Evolutionary conservation across 2,797 vertebrate species (phyloP).

Genomic region (Gallinago nigripennis): DNA sequence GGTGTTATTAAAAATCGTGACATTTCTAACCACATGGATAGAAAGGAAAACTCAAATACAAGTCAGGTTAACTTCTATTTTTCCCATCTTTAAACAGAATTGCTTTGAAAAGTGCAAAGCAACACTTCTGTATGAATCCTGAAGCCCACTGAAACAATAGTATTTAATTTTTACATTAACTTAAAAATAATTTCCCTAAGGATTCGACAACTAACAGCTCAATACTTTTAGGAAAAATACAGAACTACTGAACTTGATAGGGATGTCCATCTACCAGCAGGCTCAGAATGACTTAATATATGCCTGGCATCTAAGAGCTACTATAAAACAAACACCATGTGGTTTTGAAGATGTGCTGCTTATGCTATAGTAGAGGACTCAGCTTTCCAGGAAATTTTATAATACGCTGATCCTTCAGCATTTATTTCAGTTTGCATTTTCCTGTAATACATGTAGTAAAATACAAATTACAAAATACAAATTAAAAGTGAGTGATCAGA

Average conservation of each 20-base stretch:
- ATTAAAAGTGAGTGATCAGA: not conserved
- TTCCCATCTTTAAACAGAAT: not conserved
- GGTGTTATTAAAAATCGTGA: not conserved
- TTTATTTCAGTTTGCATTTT: not conserved
- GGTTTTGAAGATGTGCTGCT: not conserved
- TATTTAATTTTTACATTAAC: not conserved
- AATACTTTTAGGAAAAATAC: not conserved
- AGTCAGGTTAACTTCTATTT: not conserved
- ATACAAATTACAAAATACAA: not conserved
- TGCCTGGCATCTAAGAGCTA: not conserved
- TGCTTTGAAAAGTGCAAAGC: not conserved
- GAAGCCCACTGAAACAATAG: not conserved
- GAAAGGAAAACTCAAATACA: not conserved
- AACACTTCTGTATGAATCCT: not conserved
- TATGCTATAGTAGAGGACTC: not conserved
- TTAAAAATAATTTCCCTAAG: not conserved
- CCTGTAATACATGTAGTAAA: not conserved
- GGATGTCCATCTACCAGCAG: not conserved
- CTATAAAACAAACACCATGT: not conserved
- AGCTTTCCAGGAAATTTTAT: not conserved
- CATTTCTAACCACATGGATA: not conserved
- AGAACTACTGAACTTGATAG: not conserved
- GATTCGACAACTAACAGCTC: not conserved
- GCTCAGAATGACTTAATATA: not conserved
- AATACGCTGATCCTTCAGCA: not conserved